Evolutionary conservation across 2,888 invertebrate genomes (phyloP).

Genomic region (Adineta ricciae): DNA sequence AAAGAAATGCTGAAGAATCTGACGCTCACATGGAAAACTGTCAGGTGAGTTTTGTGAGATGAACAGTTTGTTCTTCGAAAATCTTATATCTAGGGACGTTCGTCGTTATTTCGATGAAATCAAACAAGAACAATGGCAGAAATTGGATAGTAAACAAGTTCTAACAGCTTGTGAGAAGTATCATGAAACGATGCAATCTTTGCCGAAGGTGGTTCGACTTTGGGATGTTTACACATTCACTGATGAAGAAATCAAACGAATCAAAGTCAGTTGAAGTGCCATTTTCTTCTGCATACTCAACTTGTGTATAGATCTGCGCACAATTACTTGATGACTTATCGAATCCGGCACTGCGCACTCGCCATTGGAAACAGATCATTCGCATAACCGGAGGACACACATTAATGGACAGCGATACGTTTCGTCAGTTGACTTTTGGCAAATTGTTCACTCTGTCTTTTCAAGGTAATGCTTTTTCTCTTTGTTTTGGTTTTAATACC

Average conservation of each 20-base stretch:
- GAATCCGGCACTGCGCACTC: slow-evolving; percentile 48
- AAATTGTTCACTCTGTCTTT: slow-evolving; percentile 48
- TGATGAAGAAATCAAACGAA: slow-evolving; percentile 43
- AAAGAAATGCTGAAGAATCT: slow-evolving; percentile 24
- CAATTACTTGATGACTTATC: slow-evolving; percentile 48
- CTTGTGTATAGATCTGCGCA: slow-evolving; percentile 42
- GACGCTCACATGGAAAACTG: slow-evolving; percentile 27
- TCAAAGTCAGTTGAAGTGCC: slow-evolving; percentile 39
- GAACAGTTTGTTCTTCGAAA: not conserved
- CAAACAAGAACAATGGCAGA: slow-evolving; percentile 49
- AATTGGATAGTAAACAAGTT: slow-evolving; percentile 46
- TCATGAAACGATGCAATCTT: slow-evolving; percentile 42
- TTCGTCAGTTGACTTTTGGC: slow-evolving; percentile 48
- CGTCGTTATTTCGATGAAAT: slow-evolving; percentile 46
- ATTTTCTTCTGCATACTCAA: not conserved
- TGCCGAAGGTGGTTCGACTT: slow-evolving; percentile 44
- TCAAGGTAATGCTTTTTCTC: slow-evolving; percentile 39
- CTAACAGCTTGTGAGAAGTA: slow-evolving; percentile 46
- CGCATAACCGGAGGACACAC: slow-evolving; percentile 47
- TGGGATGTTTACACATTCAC: slow-evolving; percentile 48
- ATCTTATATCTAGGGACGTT: slow-evolving; percentile 40
- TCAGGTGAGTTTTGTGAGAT: slow-evolving; percentile 26
- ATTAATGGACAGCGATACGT: slow-evolving; percentile 47
- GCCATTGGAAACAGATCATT: slow-evolving; percentile 50
- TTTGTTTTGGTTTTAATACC: no score